phyloP scores from a whole-genome alignment of 2,888 invertebrate genomes.

The Ormyrus pomaceus region DNA sequence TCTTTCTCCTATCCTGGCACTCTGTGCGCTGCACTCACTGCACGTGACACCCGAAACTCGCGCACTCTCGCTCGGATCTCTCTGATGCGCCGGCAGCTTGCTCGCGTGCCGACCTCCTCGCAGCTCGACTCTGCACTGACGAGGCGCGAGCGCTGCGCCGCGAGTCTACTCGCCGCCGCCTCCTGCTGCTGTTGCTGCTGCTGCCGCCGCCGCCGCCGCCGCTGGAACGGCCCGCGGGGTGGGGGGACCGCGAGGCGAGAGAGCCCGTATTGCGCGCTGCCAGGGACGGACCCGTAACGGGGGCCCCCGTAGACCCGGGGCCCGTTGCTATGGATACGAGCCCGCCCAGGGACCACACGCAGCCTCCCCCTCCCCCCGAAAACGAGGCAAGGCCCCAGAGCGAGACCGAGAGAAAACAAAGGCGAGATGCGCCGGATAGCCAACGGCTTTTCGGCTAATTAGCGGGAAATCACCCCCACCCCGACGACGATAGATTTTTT shows the following conservation, averaged over 20 bases:
- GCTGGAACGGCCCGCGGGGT: slow-evolving; percentile 67
- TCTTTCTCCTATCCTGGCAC: neutral
- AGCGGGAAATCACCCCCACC: too few relatives aligned
- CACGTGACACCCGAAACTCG: neutral
- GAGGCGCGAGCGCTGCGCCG: slow-evolving; percentile 4
- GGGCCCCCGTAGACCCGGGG: slow-evolving; percentile 63
- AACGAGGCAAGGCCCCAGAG: neutral
- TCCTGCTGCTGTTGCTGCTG: neutral
- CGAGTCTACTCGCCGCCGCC: neutral
- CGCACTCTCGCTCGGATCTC: slow-evolving; percentile 11
- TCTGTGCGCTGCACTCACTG: neutral
- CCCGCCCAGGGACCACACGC: slow-evolving; percentile 70
- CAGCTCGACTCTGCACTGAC: slow-evolving; percentile 21
- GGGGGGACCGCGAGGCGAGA: slow-evolving; percentile 67
- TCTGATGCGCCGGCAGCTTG: neutral
- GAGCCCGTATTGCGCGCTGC: too few relatives aligned
- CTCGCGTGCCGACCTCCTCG: slow-evolving; percentile 5
- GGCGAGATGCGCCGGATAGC: slow-evolving; percentile 29
- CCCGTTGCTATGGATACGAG: slow-evolving; percentile 71
- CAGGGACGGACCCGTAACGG: too few relatives aligned
- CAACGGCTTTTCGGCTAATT: too few relatives aligned
- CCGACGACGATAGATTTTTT: too few relatives aligned
- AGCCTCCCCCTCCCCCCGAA: slow-evolving; percentile 72
- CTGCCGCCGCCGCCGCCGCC: neutral
- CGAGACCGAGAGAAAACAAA: slow-evolving; percentile 59